Base-by-base conservation (phyloP, 2,888 invertebrate species). In the Anoplius nigerrimus region DNA sequence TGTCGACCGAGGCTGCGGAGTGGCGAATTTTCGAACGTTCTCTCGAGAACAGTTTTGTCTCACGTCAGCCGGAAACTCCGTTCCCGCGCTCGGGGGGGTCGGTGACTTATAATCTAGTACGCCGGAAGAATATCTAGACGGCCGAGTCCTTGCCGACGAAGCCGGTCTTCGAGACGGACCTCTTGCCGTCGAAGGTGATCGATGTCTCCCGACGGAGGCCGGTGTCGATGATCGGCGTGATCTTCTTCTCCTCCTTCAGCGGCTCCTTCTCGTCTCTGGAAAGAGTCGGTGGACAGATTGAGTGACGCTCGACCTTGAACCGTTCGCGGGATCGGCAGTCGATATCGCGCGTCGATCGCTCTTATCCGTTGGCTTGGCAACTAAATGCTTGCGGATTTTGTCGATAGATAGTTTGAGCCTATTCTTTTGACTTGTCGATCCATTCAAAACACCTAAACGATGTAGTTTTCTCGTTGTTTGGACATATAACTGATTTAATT, bases 71-170 rank as follows among this genome's bases (percentile, higher is more conserved):
- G 21, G 69, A 72, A 71, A 72, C 62, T 57, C 22, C 48, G 75
- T 68, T 75, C 70, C 76, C 75, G 75, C 24, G 24, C 3, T 2
- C 24, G 73, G 75, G 76, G 70, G 82, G 84, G n/a, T n/a, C n/a
- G 8, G 34, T 34, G 34, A 34, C 87, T 89, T 88, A 89, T 86
- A 88, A 88, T 88, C 88, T 89, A 87, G 88, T 89, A 89, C 89
- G 89, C 86, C 88, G 89, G 89, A 88, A 86, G 86, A 88, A 88
- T 88, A 88, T 88, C 88, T 88, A 95, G 81, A 97, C 96, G 62
- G 96, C 95, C n/a, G 96, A 96, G 88, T 96, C 95, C 90, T 96
- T 96, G 80, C 96, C 96, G 84, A 96, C 95, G 81, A 95, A 94
- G 70, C 95, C 95, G 68, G 95, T 94, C 84, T 95, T 95, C 51